phyloP scores from a whole-genome alignment of 2,888 invertebrate species.

The Troilus luridus region DNA sequence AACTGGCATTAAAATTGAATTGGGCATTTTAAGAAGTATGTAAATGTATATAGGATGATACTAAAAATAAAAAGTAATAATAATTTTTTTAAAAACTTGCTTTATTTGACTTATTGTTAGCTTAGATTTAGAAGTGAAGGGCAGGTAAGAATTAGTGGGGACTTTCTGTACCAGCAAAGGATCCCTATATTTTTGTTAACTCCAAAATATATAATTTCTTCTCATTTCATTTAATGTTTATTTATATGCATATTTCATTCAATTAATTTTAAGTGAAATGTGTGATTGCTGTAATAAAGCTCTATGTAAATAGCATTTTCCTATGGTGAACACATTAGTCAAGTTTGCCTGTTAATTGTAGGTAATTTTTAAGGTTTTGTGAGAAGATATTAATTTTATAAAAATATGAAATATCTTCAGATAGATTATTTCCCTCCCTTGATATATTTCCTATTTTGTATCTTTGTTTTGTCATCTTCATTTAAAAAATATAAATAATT shows the following conservation, averaged over 20 bases:
- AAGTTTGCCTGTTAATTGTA: slow-evolving; percentile 61
- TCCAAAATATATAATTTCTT: slow-evolving; percentile 33
- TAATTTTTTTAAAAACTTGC: neutral
- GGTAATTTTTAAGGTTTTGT: slow-evolving; percentile 51
- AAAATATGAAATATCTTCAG: slow-evolving; percentile 36
- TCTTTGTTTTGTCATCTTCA: neutral
- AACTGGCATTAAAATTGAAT: slow-evolving; percentile 34
- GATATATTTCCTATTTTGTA: neutral
- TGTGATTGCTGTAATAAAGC: slow-evolving; percentile 53
- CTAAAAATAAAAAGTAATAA: neutral
- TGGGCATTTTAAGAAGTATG: slow-evolving; percentile 46
- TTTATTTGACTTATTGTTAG: slow-evolving; percentile 21
- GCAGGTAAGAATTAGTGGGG: slow-evolving; percentile 7
- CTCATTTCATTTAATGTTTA: slow-evolving; percentile 3
- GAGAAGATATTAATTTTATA: slow-evolving; percentile 45
- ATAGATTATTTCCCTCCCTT: neutral
- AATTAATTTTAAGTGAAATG: slow-evolving; percentile 45
- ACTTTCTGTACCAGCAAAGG: slow-evolving; percentile 53
- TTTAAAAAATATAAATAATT: neutral
- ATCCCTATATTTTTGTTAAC: slow-evolving; percentile 52
- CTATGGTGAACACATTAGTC: slow-evolving; percentile 62
- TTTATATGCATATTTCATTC: slow-evolving; percentile 31
- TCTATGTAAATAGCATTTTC: slow-evolving; percentile 62
- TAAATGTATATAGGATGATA: slow-evolving; percentile 50
- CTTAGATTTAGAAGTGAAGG: slow-evolving; percentile 38